Conservation (phyloP, 1,140 invertebrate genomes). For the Lasioglossum baleicum region DNA sequence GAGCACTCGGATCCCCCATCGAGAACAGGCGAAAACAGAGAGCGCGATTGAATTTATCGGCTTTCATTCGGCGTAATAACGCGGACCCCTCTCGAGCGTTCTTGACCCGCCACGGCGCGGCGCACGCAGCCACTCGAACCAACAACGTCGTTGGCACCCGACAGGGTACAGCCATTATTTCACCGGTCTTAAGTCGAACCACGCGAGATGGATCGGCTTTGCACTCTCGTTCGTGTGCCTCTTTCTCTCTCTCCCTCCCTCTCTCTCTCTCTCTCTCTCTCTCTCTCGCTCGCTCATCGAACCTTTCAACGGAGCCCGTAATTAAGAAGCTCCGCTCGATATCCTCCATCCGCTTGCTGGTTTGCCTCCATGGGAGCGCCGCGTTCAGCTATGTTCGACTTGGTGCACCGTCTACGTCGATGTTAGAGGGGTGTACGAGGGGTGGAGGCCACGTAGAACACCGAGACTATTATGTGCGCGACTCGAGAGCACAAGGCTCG, state of each 20-base stretch:
- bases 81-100: background rate
- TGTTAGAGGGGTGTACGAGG: constrained; percentile 2
- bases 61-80: constrained; percentile 45
- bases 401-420: constrained; percentile 39
- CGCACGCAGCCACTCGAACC: constrained; percentile 24
- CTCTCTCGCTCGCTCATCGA: constrained; percentile 17
- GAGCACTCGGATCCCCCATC: constrained; percentile 12
- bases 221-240: constrained; percentile 14
- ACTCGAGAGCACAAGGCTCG: constrained; percentile 65
- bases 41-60: constrained; percentile 43
- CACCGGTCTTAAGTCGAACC: constrained; percentile 51
- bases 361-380: constrained; percentile 29
- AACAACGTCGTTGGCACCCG: constrained; percentile 49
- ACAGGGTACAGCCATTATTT: constrained; percentile 44
- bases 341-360: constrained; percentile 42
- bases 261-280: constrained; percentile 3
- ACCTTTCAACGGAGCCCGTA: constrained; percentile 59
- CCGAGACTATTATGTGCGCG: constrained; percentile 66
- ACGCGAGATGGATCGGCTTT: constrained; percentile 43
- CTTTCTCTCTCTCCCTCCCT: constrained; percentile 2
- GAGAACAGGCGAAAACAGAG: constrained; percentile 18
- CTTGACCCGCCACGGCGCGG: constrained; percentile 3
- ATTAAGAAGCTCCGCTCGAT: constrained; percentile 68
- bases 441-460: constrained; percentile 47
- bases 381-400: constrained; percentile 38